Base-by-base conservation (phyloP, 2,113 vertebrate species). In the Lathamus discolor region DNA sequence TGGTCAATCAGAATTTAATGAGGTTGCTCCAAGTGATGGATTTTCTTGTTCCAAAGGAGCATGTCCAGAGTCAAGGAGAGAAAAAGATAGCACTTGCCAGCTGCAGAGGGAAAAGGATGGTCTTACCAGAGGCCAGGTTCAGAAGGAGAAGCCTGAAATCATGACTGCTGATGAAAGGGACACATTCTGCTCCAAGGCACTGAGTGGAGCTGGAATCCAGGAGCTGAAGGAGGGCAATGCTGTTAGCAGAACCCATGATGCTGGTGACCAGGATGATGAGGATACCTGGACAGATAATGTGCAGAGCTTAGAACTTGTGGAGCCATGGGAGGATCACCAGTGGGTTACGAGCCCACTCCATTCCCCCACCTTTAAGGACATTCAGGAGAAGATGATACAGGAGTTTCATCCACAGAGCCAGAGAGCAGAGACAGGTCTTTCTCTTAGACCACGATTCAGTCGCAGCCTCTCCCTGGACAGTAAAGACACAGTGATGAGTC, bases 281-380 rank as follows among this genome's bases (percentile, higher is more conserved):
- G 98, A 99, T 1, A 23, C 97, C 55, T 98, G 95, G 91, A 97
- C 92, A 68, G 98, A 98, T 49, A 94, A 95, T 35, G 94, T 97
- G 29, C 98, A 98, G 51, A 98, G 98, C 83, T 97, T 99, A 90
- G 99, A 99, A 93, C 97, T 99, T 95, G 98, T 99, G 80, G 99
- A 99, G 86, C 98, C 99, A 9, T 99, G 99, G 99, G 99, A 99
- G 70, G 99, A 99, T 72, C 99, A 99, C 84, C 98, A 99, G 86
- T 99, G 99, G 99, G 99, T 99, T 35, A 99, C 99, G 7, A 99
- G 99, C 80, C 99, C 99, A 8, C 98, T 99, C 24, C 99, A 99
- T 95, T 99, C 99, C 9, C 99, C 99, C 6, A 99, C 98, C 57
- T 95, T 99, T 83, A 99, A 99, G 93, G 98, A 98, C 64, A 75